A percentile compares a stretch with the other conserved stretches of the same genome.
phyloP scores from a whole-genome alignment of 64 coral and sea anemone species.

The Pocillopora verrucosa region DNA sequence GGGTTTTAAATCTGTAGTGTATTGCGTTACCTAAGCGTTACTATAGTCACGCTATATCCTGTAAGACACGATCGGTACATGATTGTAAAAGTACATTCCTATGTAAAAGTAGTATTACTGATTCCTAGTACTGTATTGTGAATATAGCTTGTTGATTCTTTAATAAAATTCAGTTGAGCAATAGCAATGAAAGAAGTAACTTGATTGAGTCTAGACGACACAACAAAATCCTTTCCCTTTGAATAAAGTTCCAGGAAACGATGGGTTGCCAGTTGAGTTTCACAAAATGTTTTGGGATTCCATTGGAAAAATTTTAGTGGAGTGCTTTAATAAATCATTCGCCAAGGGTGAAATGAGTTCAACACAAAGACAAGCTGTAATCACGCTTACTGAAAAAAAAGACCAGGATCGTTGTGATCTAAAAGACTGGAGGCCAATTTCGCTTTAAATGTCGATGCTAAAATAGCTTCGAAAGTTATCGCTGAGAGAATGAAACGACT shows the following conservation, averaged over 20 bases:
- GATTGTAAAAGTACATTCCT: no score
- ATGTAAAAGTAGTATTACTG: no score
- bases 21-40: no score
- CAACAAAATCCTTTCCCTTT: neutral
- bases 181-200: no score
- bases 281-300: neutral
- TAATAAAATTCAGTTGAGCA: no score
- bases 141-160: no score
- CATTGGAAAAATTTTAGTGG: neutral
- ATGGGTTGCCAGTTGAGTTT: constrained; percentile 44
- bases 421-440: neutral
- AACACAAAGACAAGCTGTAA: neutral
- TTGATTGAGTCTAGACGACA: neutral
- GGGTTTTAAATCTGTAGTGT: no score
- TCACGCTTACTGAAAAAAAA: neutral
- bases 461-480: neutral
- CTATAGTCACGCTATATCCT: no score
- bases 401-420: neutral
- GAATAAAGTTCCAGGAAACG: constrained; percentile 17
- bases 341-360: neutral
- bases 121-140: no score
- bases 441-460: neutral
- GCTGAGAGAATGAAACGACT: constrained; percentile 7
- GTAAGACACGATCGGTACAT: no score
- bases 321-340: neutral